phyloP scores from a whole-genome alignment of 2,888 invertebrate species.

The Athalia circularis region DNA sequence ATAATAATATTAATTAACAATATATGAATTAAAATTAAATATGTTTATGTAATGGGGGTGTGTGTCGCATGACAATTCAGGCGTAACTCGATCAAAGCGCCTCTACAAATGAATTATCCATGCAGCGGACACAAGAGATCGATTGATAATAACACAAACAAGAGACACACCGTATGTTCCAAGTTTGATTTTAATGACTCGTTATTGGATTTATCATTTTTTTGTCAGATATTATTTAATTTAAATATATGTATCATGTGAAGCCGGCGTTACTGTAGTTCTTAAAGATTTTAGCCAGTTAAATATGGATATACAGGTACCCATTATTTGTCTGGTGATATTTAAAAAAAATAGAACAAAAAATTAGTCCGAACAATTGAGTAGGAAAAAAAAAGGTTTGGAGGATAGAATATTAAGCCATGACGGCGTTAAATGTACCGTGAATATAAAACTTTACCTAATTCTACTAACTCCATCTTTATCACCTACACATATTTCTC shows the following conservation, averaged over 20 bases:
- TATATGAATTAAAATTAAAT: constrained; percentile 66
- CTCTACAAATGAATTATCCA: constrained; percentile 16
- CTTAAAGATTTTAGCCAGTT: too few relatives aligned
- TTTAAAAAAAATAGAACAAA: too few relatives aligned
- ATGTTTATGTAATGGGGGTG: constrained; percentile 54
- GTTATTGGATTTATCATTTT: background rate
- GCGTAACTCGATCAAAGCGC: background rate
- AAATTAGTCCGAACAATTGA: too few relatives aligned
- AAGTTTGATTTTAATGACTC: background rate
- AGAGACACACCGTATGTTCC: constrained; percentile 47
- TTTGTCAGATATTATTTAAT: background rate
- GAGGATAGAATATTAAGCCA: background rate
- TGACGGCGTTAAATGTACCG: constrained; percentile 63
- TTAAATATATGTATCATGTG: too few relatives aligned
- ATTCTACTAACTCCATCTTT: constrained; percentile 64
- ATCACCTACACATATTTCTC: constrained; percentile 49
- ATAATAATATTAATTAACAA: constrained; percentile 59
- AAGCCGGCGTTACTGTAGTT: too few relatives aligned
- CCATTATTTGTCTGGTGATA: too few relatives aligned
- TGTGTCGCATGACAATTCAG: constrained; percentile 9
- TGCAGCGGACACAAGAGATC: constrained; percentile 66
- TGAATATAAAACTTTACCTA: constrained; percentile 72
- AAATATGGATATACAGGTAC: too few relatives aligned
- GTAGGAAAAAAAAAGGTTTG: too few relatives aligned
- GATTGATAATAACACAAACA: constrained; percentile 62